These are phyloP conservation scores for Phyllostomus hastatus DNA, from an alignment of 2,113 vertebrate species.

Conservation along the genomic window DNA sequence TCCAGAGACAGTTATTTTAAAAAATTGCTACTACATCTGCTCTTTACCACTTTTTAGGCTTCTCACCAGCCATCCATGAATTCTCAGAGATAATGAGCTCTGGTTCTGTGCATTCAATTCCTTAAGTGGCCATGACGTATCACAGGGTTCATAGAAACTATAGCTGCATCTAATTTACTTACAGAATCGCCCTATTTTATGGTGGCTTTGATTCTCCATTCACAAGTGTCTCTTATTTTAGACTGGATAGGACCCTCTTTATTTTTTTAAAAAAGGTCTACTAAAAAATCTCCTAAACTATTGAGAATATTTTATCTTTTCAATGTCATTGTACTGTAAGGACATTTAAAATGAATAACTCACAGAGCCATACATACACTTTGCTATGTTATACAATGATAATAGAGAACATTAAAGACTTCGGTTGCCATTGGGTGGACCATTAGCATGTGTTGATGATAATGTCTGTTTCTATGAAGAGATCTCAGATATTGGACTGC, in stretches of 20 bases:
- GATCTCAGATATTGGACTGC: background rate
- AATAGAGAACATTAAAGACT: background rate
- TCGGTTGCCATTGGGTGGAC: conserved; percentile 1
- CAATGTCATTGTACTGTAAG: conserved; percentile 21
- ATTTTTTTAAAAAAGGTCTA: background rate
- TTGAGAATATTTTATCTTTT: background rate
- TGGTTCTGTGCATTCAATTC: conserved; percentile 7
- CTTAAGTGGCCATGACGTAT: conserved; percentile 37
- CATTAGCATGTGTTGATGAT: conserved; percentile 2
- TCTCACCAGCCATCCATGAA: conserved; percentile 16
- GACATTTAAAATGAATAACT: conserved; percentile 31
- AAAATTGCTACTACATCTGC: conserved; percentile 25
- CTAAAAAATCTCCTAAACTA: background rate
- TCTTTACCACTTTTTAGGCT: background rate
- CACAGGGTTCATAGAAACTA: background rate
- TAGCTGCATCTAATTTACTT: background rate
- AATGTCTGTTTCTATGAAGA: conserved; percentile 19
- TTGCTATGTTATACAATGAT: background rate
- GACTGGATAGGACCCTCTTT: background rate
- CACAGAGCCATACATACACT: background rate
- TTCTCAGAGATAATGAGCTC: conserved; percentile 48
- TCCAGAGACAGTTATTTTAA: conserved; percentile 31
- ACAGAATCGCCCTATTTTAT: background rate
- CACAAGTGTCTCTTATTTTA: conserved; percentile 21
- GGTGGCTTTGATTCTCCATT: background rate